These are phyloP conservation scores for Zophobas morio DNA, from an alignment of 1,140 invertebrate genomes.

Conservation along the genomic window DNA sequence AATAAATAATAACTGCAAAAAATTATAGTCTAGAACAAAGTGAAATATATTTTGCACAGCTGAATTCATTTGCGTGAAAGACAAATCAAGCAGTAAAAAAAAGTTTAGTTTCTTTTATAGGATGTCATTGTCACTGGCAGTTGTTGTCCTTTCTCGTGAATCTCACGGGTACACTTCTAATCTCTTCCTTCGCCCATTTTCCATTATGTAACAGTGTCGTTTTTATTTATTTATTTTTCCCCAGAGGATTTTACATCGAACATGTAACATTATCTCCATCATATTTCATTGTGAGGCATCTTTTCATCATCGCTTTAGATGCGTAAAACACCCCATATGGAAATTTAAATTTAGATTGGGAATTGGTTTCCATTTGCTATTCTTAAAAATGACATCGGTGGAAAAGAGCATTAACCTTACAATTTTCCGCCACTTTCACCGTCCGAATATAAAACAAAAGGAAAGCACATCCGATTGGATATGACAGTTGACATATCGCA, in stretches of 20 bases:
- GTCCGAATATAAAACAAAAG: constrained; percentile 11
- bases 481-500: constrained; percentile 18
- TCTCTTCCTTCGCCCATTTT: constrained; percentile 29
- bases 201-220: constrained; percentile 33
- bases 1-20: constrained; percentile 26
- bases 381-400: background rate
- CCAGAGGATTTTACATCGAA: constrained; percentile 24
- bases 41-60: background rate
- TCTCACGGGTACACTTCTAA: constrained; percentile 32
- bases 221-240: constrained; percentile 35
- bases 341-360: constrained; percentile 8
- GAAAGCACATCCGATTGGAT: constrained; percentile 13
- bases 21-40: background rate
- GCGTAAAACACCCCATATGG: background rate
- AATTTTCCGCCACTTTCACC: background rate
- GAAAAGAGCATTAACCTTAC: background rate
- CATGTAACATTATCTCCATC: constrained; percentile 18
- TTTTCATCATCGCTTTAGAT: background rate
- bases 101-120: constrained; percentile 3
- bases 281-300: constrained; percentile 13
- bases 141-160: background rate
- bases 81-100: background rate
- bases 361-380: constrained; percentile 12
- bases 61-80: constrained; percentile 5
- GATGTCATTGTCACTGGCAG: constrained; percentile 19